Conservation (phyloP, 2,888 invertebrate genomes). For the Beris morrisii region DNA sequence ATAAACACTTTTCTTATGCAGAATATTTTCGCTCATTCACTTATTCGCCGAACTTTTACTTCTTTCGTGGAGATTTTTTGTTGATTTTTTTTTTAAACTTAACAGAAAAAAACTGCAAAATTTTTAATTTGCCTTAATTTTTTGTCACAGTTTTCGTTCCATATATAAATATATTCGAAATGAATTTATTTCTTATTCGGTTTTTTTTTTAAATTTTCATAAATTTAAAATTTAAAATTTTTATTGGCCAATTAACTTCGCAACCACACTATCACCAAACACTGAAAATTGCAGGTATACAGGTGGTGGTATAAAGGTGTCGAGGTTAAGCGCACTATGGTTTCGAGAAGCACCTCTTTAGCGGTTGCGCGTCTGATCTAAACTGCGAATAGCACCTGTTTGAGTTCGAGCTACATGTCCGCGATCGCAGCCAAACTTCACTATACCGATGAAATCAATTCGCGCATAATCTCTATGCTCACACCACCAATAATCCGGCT, state of each 20-base stretch:
- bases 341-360: constrained; percentile 10
- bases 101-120: constrained; percentile 1
- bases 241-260: neutral
- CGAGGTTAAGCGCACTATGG: neutral
- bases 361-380: constrained; percentile 30
- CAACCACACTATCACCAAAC: neutral
- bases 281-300: neutral
- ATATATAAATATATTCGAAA: too few species aligned
- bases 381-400: constrained; percentile 27
- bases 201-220: neutral
- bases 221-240: neutral
- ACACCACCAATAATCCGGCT: too few species aligned
- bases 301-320: neutral
- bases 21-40: constrained; percentile 13
- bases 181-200: neutral
- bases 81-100: constrained; percentile 5
- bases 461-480: too few species aligned
- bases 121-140: too few species aligned
- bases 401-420: too few species aligned
- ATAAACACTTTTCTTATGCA: constrained; percentile 9
- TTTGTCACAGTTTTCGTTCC: too few species aligned
- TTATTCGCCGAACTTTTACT: neutral
- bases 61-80: neutral
- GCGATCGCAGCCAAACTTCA: too few species aligned
- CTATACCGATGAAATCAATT: too few species aligned